These are phyloP conservation scores for Phortica variegata DNA, from an alignment of 1,140 invertebrate species.

Conservation along the genomic window DNA sequence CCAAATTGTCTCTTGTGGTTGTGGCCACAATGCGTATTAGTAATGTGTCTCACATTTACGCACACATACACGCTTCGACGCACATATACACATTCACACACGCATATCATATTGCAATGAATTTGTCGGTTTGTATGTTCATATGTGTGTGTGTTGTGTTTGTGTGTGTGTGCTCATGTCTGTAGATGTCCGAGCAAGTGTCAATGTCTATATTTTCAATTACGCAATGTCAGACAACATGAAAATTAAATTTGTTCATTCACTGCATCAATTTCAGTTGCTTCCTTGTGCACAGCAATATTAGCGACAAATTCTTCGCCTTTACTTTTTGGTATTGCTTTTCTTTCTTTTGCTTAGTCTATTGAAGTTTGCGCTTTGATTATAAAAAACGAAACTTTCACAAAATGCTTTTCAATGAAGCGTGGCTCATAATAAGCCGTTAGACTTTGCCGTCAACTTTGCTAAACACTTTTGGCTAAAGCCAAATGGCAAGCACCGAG, in stretches of 20 bases:
- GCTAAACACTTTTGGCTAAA: slow-evolving; percentile 13
- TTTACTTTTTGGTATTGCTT: slow-evolving; percentile 2
- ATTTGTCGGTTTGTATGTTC: slow-evolving; percentile 3
- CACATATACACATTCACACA: too few relatives aligned
- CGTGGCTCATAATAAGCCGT: slow-evolving; percentile 27
- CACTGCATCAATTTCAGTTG: too few relatives aligned
- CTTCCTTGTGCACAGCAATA: too few relatives aligned
- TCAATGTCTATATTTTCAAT: slow-evolving; percentile 51
- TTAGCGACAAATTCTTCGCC: slow-evolving; percentile 26
- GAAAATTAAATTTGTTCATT: slow-evolving; percentile 50
- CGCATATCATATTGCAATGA: too few relatives aligned
- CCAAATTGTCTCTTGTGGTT: slow-evolving; percentile 53
- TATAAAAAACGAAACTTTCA: too few relatives aligned
- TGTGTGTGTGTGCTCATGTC: neutral
- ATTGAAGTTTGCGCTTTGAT: slow-evolving; percentile 31
- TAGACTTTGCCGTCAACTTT: slow-evolving; percentile 22
- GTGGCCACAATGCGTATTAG: slow-evolving; percentile 51
- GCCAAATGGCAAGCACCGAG: slow-evolving; percentile 35
- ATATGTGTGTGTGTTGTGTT: slow-evolving; percentile 36
- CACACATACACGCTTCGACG: slow-evolving; percentile 5
- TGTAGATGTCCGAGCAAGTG: slow-evolving; percentile 25
- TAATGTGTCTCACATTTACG: slow-evolving; percentile 41
- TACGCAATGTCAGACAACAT: slow-evolving; percentile 49
- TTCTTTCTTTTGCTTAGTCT: slow-evolving; percentile 9
- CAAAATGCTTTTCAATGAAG: slow-evolving; percentile 35